Evolutionary conservation across 2,888 invertebrate species (phyloP), one percentile per base, ranked within the genome.

Genomic region (Enchytraeus crypticus): DNA sequence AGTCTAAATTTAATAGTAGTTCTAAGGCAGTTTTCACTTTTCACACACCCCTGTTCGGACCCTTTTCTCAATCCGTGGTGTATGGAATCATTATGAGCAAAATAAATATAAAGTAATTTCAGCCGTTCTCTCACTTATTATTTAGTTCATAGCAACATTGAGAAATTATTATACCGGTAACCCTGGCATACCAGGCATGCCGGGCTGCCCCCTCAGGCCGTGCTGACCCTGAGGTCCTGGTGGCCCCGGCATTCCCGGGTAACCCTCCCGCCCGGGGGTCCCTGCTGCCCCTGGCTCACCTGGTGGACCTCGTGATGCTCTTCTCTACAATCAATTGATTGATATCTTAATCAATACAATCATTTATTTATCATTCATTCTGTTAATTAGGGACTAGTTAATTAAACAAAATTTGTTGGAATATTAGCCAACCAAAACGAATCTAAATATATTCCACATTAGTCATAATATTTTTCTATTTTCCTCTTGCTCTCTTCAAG

Each of bases 201-300:
- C 73, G 8, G 69, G 64, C 47, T 67, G 69, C n/a, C 69, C 69
- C 11, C 64, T 46, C n/a, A 60, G 63, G 21, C 69, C 69, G 14
- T 57, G 49, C 8, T 55, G 45, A 27, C 77, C 77, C 61, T 71
- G 68, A 34, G 71, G 59, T 38, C 79, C 79, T 3, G 75, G 71
- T 27, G 73, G 70, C n/a, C 83, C 86, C 2, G 83, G 81, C 14
- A 81, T 77, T 62, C 87, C 86, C 53, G 83, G 81, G 38, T 82
- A 72, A 26, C 87, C 87, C 4, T 83, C 83, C 66, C 82, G 79
- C 65, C 87, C 87, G 1, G 84, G 80, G 62, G 83, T 82, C 33
- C 77, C 77, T 26, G 71, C 71, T 5, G 67, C 59, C 4, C 77
- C 76, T 1, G 71, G 61, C 29, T 68, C 64, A 8, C 77, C 77